Conservation (phyloP, 2,797 vertebrate genomes). For the Columba guinea region DNA sequence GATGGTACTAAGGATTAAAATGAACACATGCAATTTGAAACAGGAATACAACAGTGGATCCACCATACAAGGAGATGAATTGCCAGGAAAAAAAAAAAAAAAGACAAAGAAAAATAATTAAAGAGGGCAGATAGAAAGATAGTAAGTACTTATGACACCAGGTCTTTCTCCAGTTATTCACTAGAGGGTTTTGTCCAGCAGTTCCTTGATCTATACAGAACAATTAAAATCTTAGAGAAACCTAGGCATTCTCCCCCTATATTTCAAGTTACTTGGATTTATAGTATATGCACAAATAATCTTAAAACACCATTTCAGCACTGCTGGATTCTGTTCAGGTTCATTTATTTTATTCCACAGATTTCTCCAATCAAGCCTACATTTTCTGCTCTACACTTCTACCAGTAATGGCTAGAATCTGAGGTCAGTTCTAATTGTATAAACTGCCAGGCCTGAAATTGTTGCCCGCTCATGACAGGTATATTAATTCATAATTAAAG, state of each 20-base stretch:
- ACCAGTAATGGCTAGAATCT: neutral
- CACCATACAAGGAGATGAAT: neutral
- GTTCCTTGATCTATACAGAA: neutral
- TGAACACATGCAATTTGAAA: neutral
- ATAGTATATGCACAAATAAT: neutral
- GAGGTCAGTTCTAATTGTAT: neutral
- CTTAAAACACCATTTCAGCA: neutral
- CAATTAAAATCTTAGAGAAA: neutral
- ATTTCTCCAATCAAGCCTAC: neutral
- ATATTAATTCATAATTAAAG: neutral
- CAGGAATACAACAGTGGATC: neutral
- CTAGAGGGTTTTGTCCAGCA: neutral
- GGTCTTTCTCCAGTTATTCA: neutral
- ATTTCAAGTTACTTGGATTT: neutral
- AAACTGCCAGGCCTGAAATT: neutral
- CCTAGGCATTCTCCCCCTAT: too few relatives aligned
- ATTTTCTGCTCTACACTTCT: neutral
- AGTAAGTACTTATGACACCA: neutral
- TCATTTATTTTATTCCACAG: neutral
- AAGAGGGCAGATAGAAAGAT: neutral
- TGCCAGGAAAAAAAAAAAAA: neutral
- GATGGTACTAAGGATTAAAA: neutral
- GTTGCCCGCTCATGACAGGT: neutral
- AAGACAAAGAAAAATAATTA: neutral
- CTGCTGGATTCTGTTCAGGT: neutral